Conservation (phyloP, 2,888 invertebrate genomes). For the Drosophila maculinotata region DNA sequence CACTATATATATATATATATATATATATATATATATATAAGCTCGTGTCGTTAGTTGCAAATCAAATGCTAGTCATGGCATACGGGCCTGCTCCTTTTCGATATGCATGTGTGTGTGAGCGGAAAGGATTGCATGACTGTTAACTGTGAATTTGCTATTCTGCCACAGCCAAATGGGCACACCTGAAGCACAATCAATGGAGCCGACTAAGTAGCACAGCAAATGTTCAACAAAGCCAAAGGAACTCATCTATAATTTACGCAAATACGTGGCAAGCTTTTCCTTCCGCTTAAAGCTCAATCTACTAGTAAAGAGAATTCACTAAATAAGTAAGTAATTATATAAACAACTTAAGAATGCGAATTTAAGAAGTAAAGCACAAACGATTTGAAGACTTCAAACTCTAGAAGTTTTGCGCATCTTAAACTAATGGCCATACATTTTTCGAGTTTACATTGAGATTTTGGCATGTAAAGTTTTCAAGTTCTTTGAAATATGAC, state of each 20-base stretch:
- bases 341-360: no score
- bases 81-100: conserved; percentile 13
- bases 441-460: no score
- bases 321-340: neutral
- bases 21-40: conserved; percentile 2
- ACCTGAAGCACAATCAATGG: conserved; percentile 16
- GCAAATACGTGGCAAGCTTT: neutral
- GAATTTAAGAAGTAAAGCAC: neutral
- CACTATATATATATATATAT: neutral
- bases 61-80: conserved; percentile 52
- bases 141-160: conserved; percentile 34
- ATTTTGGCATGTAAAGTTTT: no score
- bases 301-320: no score
- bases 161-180: conserved; percentile 20
- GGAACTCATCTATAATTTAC: conserved; percentile 3
- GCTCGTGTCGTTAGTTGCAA: conserved; percentile 60
- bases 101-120: conserved; percentile 10
- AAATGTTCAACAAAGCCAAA: conserved; percentile 4
- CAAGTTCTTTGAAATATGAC: no score
- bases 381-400: neutral
- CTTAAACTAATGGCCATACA: no score
- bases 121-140: conserved; percentile 49
- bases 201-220: conserved; percentile 4
- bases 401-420: no score
- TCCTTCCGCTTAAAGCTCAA: neutral